A percentile compares a stretch with the other conserved stretches of the same genome.
Evolutionary conservation across 2,888 invertebrate species (phyloP).

Genomic region (Charanyca ferruginea): DNA sequence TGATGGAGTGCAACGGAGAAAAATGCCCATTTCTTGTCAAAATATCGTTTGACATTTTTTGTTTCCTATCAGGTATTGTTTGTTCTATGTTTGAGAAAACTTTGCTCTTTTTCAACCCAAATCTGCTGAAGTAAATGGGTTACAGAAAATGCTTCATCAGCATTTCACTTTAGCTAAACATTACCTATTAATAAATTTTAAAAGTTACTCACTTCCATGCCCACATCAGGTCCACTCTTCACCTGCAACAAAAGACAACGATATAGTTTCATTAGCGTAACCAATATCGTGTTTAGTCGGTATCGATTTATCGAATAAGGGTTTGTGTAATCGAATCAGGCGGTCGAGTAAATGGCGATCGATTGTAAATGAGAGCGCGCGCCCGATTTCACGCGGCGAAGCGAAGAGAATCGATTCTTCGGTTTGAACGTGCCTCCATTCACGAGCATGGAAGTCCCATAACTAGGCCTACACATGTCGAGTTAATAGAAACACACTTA

Average conservation of each 20-base stretch:
- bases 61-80: constrained; percentile 45
- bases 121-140: neutral
- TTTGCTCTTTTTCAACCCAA: neutral
- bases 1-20: constrained; percentile 77
- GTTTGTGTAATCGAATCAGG: constrained; percentile 82
- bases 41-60: constrained; percentile 77
- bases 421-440: constrained; percentile 76
- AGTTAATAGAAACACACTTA: constrained; percentile 49
- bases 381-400: constrained; percentile 87
- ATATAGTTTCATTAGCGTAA: constrained; percentile 54
- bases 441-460: constrained; percentile 71
- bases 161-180: neutral
- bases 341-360: constrained; percentile 79
- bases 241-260: constrained; percentile 24
- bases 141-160: neutral
- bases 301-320: constrained; percentile 74
- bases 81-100: constrained; percentile 25
- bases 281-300: constrained; percentile 53
- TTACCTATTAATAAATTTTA: neutral
- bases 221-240: neutral
- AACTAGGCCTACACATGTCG: constrained; percentile 61
- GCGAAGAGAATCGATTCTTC: constrained; percentile 86
- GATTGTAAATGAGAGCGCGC: constrained; percentile 82
- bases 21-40: constrained; percentile 80
- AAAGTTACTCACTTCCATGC: neutral